Percentiles rank a stretch among this genome's conserved stretches.
These are phyloP conservation scores for Galleria mellonella DNA, from an alignment of 1,140 invertebrate genomes.

Conservation along the genomic window DNA sequence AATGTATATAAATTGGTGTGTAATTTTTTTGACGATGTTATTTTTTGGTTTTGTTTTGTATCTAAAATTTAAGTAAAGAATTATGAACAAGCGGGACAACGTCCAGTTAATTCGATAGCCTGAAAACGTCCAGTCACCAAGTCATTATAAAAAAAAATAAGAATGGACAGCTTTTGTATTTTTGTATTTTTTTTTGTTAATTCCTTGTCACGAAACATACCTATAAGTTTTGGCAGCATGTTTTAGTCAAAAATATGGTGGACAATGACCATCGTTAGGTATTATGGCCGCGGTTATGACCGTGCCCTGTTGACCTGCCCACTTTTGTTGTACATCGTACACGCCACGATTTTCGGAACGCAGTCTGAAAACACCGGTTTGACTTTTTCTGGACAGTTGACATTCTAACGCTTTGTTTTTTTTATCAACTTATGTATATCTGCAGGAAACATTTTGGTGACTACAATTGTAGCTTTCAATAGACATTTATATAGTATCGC, in stretches of 20 bases:
- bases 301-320: slow-evolving; percentile 23
- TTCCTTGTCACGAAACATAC: not conserved
- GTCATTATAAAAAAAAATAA: too few relatives aligned
- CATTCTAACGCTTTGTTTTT: slow-evolving; percentile 5
- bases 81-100: too few relatives aligned
- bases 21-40: too few relatives aligned
- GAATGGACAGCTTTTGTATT: too few relatives aligned
- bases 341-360: slow-evolving; percentile 14
- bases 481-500: too few relatives aligned
- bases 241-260: slow-evolving; percentile 23
- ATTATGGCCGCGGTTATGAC: slow-evolving; percentile 8
- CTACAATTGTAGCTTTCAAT: too few relatives aligned
- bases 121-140: too few relatives aligned
- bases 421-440: slow-evolving; percentile 18
- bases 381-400: slow-evolving; percentile 2
- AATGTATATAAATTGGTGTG: too few relatives aligned
- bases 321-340: slow-evolving; percentile 25
- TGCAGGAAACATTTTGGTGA: slow-evolving; percentile 4
- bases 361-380: slow-evolving; percentile 6
- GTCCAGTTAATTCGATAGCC: too few relatives aligned
- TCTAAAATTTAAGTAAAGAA: too few relatives aligned
- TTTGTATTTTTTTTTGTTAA: slow-evolving; percentile 12
- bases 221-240: not conserved
- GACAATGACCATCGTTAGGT: slow-evolving; percentile 41
- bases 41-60: too few relatives aligned